Percentiles rank a stretch among this genome's conserved stretches.
Conservation (phyloP, 2,888 invertebrate genomes). For the Allolobophora icterica region DNA sequence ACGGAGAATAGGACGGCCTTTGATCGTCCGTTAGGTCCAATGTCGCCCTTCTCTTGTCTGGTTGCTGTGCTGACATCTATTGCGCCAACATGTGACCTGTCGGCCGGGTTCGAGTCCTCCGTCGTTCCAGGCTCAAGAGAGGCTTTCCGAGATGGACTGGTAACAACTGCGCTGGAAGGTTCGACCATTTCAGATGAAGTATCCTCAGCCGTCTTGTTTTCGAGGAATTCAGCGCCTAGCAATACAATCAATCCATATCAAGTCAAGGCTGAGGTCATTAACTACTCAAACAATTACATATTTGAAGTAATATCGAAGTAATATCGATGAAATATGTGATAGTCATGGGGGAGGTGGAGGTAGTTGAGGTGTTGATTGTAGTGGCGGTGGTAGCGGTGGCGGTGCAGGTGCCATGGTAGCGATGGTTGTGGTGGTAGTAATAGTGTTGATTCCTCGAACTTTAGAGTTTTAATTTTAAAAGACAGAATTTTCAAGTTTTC, state of each 20-base stretch:
- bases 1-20: neutral
- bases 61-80: neutral
- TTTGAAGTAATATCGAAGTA: too few species aligned
- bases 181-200: neutral
- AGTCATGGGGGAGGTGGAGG: neutral
- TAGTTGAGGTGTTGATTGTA: neutral
- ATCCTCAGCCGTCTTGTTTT: neutral
- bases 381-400: neutral
- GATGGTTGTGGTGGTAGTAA: too few species aligned
- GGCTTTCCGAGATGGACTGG: neutral
- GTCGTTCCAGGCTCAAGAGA: neutral
- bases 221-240: neutral
- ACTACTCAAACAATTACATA: too few species aligned
- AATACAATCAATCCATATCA: neutral
- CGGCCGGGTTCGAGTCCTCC: neutral
- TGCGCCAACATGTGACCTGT: neutral
- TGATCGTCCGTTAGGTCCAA: neutral
- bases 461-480: neutral
- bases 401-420: neutral
- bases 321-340: neutral
- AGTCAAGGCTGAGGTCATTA: too few species aligned
- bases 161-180: neutral
- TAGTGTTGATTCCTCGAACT: too few species aligned
- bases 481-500: neutral
- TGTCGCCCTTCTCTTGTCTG: neutral